These are phyloP conservation scores for Chrysina gloriosa DNA, from an alignment of 2,888 invertebrate genomes.

Conservation along the genomic window DNA sequence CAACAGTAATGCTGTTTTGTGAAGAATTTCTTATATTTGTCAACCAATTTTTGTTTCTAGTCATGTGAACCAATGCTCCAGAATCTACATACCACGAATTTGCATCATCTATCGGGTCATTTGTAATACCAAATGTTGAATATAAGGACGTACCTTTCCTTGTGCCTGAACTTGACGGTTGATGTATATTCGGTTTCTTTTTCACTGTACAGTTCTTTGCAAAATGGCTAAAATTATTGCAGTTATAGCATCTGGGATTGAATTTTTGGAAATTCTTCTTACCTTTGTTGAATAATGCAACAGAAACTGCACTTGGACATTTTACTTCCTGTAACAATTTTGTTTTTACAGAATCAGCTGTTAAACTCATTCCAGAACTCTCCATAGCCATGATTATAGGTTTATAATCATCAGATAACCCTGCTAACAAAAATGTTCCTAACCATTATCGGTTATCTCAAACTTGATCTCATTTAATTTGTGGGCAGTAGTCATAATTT, in stretches of 20 bases:
- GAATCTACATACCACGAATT: conserved; percentile 53
- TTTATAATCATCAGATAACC: conserved; percentile 52
- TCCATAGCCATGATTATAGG: conserved; percentile 53
- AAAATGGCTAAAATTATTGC: conserved; percentile 46
- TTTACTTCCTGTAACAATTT: conserved; percentile 52
- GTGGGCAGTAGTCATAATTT: conserved; percentile 53
- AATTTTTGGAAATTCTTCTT: neutral
- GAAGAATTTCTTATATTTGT: neutral
- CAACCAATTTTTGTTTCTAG: conserved; percentile 37
- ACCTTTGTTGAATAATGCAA: neutral
- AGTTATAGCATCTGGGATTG: conserved; percentile 39
- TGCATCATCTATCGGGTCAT: conserved; percentile 35
- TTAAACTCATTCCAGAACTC: conserved; percentile 41
- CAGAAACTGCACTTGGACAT: neutral
- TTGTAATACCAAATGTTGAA: neutral
- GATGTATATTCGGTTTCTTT: too few relatives aligned
- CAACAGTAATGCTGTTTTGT: neutral
- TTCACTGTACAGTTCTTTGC: conserved; percentile 16
- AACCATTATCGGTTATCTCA: conserved; percentile 53
- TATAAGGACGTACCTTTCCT: neutral
- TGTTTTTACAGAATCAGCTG: conserved; percentile 51
- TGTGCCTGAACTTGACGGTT: neutral
- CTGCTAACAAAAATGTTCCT: conserved; percentile 53
- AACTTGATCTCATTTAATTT: conserved; percentile 52
- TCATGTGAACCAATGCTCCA: conserved; percentile 53